phyloP scores from a whole-genome alignment of 2,888 invertebrate species.

The Nomada ruficornis region DNA sequence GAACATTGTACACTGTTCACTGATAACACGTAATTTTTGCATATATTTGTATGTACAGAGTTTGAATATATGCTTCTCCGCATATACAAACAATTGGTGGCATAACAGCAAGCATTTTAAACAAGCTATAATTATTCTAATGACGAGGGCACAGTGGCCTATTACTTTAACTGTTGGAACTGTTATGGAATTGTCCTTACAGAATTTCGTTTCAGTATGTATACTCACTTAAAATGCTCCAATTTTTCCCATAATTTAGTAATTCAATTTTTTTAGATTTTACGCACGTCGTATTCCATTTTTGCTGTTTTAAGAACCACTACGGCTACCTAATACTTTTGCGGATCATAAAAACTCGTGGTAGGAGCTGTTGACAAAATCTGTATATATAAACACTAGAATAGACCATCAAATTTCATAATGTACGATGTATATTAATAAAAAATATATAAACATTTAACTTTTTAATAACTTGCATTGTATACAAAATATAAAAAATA shows the following conservation, averaged over 20 bases:
- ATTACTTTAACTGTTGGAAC: slow-evolving; percentile 71
- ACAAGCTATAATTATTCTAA: slow-evolving; percentile 69
- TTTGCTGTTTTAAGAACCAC: slow-evolving; percentile 75
- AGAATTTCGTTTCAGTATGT: slow-evolving; percentile 76
- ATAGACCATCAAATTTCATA: slow-evolving; percentile 1
- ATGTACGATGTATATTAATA: slow-evolving; percentile 9
- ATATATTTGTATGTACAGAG: slow-evolving; percentile 66
- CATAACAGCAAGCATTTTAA: slow-evolving; percentile 69
- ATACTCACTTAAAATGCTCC: not conserved
- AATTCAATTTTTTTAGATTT: slow-evolving; percentile 66
- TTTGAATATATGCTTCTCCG: slow-evolving; percentile 65
- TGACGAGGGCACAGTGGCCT: slow-evolving; percentile 70
- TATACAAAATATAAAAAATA: slow-evolving; percentile 42
- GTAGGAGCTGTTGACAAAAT: slow-evolving; percentile 26
- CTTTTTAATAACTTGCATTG: not conserved
- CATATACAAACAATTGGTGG: slow-evolving; percentile 76
- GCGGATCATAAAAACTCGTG: not conserved
- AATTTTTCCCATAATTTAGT: slow-evolving; percentile 3
- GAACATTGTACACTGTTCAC: not conserved
- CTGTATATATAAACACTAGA: slow-evolving; percentile 24
- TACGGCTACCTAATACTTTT: slow-evolving; percentile 13
- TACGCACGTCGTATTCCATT: slow-evolving; percentile 76
- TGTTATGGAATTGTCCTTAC: slow-evolving; percentile 72
- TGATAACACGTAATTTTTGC: not conserved
- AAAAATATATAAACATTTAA: slow-evolving; percentile 6